A percentile compares a stretch with the other conserved stretches of the same genome.
Evolutionary conservation across 2,888 invertebrate species (phyloP).

Genomic region (Stictocephala bisonia): DNA sequence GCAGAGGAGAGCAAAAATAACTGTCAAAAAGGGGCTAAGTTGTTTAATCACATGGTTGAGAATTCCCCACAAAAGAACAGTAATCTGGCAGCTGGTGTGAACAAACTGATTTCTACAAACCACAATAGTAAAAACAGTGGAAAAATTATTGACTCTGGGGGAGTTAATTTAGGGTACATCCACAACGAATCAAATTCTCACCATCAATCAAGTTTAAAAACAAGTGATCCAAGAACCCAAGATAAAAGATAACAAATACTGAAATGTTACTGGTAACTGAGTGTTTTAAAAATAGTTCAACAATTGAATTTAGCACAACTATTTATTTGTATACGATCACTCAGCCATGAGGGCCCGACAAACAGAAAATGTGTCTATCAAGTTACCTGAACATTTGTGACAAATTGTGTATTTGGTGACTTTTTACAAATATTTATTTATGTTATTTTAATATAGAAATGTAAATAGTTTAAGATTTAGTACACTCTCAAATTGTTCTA

Average conservation of each 20-base stretch:
- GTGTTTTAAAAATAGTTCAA: too few relatives aligned
- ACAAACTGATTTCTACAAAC: slow-evolving; percentile 33
- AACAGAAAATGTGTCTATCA: background rate
- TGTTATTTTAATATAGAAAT: too few relatives aligned
- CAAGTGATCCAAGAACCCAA: slow-evolving; percentile 35
- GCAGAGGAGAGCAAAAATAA: slow-evolving; percentile 25
- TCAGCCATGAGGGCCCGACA: too few relatives aligned
- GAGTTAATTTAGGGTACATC: slow-evolving; percentile 41
- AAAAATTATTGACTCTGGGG: slow-evolving; percentile 37
- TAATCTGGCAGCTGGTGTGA: background rate
- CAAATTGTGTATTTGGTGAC: too few relatives aligned
- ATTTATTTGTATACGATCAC: too few relatives aligned
- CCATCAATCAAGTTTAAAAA: slow-evolving; percentile 19
- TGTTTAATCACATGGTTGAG: slow-evolving; percentile 42
- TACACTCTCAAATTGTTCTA: too few relatives aligned
- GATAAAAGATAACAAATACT: slow-evolving; percentile 48
- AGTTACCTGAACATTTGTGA: background rate
- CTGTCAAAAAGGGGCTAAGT: slow-evolving; percentile 19
- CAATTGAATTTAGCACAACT: too few relatives aligned
- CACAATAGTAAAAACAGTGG: slow-evolving; percentile 25
- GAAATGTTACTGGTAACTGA: background rate
- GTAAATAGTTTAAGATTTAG: too few relatives aligned
- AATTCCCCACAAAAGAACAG: slow-evolving; percentile 37
- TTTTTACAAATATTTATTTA: too few relatives aligned
- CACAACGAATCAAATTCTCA: slow-evolving; percentile 38